Conservation (phyloP, 2,797 vertebrate genomes). For the Lycodopsis pacificus region DNA sequence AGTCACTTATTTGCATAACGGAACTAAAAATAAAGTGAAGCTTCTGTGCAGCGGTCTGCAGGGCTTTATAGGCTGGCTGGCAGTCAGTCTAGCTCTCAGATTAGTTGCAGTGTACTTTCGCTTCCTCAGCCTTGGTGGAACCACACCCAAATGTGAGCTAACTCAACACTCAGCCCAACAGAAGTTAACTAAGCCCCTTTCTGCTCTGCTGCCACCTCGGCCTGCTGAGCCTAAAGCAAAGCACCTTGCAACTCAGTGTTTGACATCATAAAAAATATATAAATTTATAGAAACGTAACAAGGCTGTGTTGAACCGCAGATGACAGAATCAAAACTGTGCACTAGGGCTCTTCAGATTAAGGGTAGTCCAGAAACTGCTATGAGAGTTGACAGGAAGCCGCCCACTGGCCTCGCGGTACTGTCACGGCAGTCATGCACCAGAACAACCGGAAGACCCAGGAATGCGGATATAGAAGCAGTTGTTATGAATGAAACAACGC, state of each 20-base stretch:
- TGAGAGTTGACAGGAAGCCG: slow-evolving; percentile 15
- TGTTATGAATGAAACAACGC: not conserved
- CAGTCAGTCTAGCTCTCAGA: not conserved
- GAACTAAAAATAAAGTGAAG: slow-evolving; percentile 33
- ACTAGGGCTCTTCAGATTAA: not conserved
- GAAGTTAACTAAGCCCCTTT: slow-evolving; percentile 2
- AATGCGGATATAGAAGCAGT: not conserved
- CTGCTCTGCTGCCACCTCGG: not conserved
- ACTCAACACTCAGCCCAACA: slow-evolving; percentile 23
- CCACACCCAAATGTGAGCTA: slow-evolving; percentile 71
- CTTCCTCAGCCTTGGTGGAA: slow-evolving; percentile 57
- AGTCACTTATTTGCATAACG: slow-evolving; percentile 6
- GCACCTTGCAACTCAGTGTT: not conserved
- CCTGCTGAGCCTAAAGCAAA: not conserved
- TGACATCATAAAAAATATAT: not conserved
- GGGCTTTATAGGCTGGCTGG: not conserved
- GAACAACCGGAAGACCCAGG: not conserved
- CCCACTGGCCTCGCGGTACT: slow-evolving; percentile 36
- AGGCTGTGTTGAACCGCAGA: not conserved
- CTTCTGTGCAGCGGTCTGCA: not conserved
- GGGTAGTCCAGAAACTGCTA: not conserved
- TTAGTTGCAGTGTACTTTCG: slow-evolving; percentile 43
- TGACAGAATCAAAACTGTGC: not conserved
- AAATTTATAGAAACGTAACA: not conserved
- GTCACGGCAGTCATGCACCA: slow-evolving; percentile 7